Evolutionary conservation across 2,888 invertebrate species (phyloP).

Genomic region (Microplitis deprimator): DNA sequence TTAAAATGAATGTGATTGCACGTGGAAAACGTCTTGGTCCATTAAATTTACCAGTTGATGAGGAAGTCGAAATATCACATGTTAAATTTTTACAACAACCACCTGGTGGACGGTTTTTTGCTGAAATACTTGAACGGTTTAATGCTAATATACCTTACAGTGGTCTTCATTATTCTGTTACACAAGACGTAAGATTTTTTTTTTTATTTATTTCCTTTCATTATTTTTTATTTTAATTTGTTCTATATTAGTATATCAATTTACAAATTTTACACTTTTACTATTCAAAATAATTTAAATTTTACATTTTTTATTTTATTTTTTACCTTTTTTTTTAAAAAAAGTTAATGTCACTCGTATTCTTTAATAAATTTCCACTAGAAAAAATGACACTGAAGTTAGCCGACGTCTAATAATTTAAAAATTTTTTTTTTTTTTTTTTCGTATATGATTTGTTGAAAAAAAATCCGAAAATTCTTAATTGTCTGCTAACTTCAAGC

Average conservation of each 20-base stretch:
- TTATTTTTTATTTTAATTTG: neutral
- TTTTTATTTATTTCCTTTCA: slow-evolving; percentile 7
- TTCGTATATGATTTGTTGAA: too few species aligned
- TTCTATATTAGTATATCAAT: neutral
- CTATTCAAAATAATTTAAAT: too few species aligned
- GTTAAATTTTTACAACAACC: slow-evolving; percentile 83
- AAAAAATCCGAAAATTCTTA: too few species aligned
- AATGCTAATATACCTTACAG: slow-evolving; percentile 98
- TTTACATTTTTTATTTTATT: too few species aligned
- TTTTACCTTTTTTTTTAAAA: too few species aligned
- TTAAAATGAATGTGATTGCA: slow-evolving; percentile 87
- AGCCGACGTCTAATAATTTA: too few species aligned
- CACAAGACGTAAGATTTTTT: slow-evolving; percentile 87
- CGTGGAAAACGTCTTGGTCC: slow-evolving; percentile 92
- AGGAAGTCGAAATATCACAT: slow-evolving; percentile 95
- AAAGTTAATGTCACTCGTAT: too few species aligned
- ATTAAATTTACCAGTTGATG: slow-evolving; percentile 90
- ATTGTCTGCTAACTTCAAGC: too few species aligned
- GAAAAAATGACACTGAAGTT: too few species aligned
- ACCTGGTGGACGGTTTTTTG: slow-evolving; percentile 77
- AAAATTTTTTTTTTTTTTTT: too few species aligned
- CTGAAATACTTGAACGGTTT: slow-evolving; percentile 92
- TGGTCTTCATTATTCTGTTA: slow-evolving; percentile 95
- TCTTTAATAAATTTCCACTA: too few species aligned
- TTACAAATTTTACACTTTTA: neutral